Percentiles rank a stretch among this genome's conserved stretches.
These are phyloP conservation scores for Acinonyx jubatus DNA, from an alignment of 2,113 vertebrate genomes.

Conservation along the genomic window DNA sequence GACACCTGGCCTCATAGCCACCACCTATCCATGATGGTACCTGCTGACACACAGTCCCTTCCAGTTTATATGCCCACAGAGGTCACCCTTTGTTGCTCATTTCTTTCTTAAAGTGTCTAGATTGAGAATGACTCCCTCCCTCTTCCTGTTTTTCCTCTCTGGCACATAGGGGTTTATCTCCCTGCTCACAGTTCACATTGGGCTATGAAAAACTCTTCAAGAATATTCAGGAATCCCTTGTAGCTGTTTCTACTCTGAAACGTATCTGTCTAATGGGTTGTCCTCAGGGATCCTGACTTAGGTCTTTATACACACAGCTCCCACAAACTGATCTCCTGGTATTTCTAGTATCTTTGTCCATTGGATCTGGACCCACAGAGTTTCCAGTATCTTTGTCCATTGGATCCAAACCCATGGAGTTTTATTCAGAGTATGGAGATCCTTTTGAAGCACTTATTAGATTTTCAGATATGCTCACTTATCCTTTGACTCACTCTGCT, in stretches of 20 bases:
- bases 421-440: background rate
- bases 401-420: background rate
- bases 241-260: background rate
- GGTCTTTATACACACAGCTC: accelerated
- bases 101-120: background rate
- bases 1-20: background rate
- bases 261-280: background rate
- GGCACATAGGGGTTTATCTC: background rate
- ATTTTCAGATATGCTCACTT: background rate
- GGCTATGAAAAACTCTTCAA: background rate
- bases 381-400: background rate
- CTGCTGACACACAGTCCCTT: background rate
- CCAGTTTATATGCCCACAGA: background rate
- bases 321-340: too few species aligned
- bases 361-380: background rate
- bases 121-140: background rate
- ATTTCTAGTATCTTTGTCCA: background rate
- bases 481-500: background rate
- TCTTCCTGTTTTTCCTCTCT: background rate
- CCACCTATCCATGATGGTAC: background rate
- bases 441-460: background rate
- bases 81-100: background rate
- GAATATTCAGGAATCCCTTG: background rate
- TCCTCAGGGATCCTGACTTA: background rate
- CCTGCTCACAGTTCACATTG: background rate